Base-by-base conservation (phyloP, 2,888 invertebrate genomes). In the Oxyteleia sp. region DNA sequence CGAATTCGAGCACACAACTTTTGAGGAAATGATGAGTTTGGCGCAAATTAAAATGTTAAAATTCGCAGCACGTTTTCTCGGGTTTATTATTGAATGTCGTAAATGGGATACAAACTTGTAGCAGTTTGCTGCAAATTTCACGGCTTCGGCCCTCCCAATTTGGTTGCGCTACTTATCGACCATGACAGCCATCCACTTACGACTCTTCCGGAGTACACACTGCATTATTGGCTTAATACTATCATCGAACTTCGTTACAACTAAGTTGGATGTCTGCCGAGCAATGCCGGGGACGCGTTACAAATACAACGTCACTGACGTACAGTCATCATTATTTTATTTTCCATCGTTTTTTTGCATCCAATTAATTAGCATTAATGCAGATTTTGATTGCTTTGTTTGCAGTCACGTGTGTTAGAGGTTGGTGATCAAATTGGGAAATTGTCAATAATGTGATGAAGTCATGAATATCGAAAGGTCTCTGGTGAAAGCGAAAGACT, bases 181-280 rank as follows among this genome's bases (percentile, higher is more conserved):
- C 84, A 75, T 84, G 85, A 84, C 85, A 85, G 75, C 71, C 76
- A 84, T 68, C 85, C 75, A 84, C 82, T 84, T 85, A 84, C 75
- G 76, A 82, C 79, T 82, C 85, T 81, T 81, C 71, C 66, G 75
- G 72, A 68, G 53, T 75, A 74, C 69, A 79, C 71, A 72, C 75
- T 71, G 75, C 83, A 79, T 68, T 82, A 85, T 85, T 85, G 82
- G 83, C 79, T 81, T 85, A 83, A 79, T 84, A 78, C 38, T 74
- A 81, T 79, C 78, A 75, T 79, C 78, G 51, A 85, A 85, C 81
- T 82, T 85, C 66, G 59, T 80, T 78, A 53, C 75, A 59, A 72
- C 66, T 64, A 74, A 68, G 55, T 83, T 63, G 35, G 74, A 68
- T 74, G 63, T 74, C 57, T 71, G 68, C 59, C 64, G 47, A 53